Base-by-base conservation (phyloP, 2,888 invertebrate species). In the Keiferia lycopersicella region DNA sequence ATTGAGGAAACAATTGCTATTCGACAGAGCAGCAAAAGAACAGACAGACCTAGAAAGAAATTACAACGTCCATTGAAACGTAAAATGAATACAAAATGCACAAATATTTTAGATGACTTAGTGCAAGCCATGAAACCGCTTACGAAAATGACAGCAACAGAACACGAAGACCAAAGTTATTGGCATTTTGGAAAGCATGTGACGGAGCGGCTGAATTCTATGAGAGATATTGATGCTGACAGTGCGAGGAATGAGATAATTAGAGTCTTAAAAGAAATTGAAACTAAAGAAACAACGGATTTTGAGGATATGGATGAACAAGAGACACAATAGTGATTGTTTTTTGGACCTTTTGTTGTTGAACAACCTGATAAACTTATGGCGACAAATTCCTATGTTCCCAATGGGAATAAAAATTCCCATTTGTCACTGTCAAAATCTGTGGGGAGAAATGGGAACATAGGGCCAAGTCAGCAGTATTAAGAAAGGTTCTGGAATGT, bases 101-200 rank as follows among this genome's bases (percentile, higher is more conserved):
- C 78, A 41, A 69, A 76, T 62, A 74, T 90, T 2, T 66, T 91
- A 1, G 82, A 88, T 66, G 81, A 88, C 61, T 75, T 91, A 6
- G 63, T 88, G 0, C 67, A 71, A 66, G 80, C 88, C 0, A 83
- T 90, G 82, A 80, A 79, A 48, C 91, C 91, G 0, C 63, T 77
- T 3, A 34, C 67, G 1, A 68, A 73, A 14, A 61, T 64, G 7
- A 60, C 68, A 4, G 30, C 62, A 0, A 66, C 72, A 1, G 69
- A 74, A 6, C 66, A 69, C 1, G 53, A 45, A 2, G 7, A 12
- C 3, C 79, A 79, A 30, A 75, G 68, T 12, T 88, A 84, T 65
- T 86, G 86, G 85, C 88, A 84, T 61, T 88, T 91, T 30, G 86
- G 90, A 0, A 83, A 80, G 67, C 89, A 91, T 76, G 83, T 91